Percentiles rank a stretch among this genome's conserved stretches.
Evolutionary conservation across 2,888 invertebrate species (phyloP).

Genomic region (Lottia gigantea): DNA sequence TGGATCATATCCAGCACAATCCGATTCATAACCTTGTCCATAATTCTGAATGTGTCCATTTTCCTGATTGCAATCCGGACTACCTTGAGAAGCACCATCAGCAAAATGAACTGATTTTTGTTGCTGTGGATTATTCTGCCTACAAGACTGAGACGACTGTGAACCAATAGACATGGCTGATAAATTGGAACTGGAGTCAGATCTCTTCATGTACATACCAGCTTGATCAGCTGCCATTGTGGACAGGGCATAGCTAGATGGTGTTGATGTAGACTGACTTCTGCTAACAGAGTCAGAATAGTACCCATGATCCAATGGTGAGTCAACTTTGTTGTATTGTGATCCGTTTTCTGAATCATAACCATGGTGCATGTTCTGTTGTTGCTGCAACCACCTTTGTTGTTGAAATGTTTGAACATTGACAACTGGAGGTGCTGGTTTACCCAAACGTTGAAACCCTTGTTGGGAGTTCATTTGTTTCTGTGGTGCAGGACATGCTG

Average conservation of each 20-base stretch:
- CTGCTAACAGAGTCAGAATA: conserved; percentile 48
- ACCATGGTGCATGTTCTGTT: neutral
- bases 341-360: conserved; percentile 14
- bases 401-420: conserved; percentile 58
- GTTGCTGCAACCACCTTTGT: conserved; percentile 21
- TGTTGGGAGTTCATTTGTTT: conserved; percentile 13
- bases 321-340: conserved; percentile 43
- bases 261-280: conserved; percentile 29
- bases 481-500: conserved; percentile 17
- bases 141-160: neutral
- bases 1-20: conserved; percentile 43
- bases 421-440: conserved; percentile 57
- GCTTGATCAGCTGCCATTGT: conserved; percentile 26
- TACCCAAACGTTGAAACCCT: conserved; percentile 31
- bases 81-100: conserved; percentile 29
- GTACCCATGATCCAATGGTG: conserved; percentile 61
- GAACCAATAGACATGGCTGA: conserved; percentile 6
- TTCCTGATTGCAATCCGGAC: neutral
- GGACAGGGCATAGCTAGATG: conserved; percentile 31
- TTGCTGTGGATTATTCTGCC: neutral
- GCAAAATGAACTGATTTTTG: conserved; percentile 56
- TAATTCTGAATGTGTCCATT: conserved; percentile 1
- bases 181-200: neutral
- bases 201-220: neutral
- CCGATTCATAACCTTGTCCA: conserved; percentile 28